Evolutionary conservation across 37 sponge, comb jelly and placozoan genomes (phyloP).

Genomic region (Bolinopsis microptera): DNA sequence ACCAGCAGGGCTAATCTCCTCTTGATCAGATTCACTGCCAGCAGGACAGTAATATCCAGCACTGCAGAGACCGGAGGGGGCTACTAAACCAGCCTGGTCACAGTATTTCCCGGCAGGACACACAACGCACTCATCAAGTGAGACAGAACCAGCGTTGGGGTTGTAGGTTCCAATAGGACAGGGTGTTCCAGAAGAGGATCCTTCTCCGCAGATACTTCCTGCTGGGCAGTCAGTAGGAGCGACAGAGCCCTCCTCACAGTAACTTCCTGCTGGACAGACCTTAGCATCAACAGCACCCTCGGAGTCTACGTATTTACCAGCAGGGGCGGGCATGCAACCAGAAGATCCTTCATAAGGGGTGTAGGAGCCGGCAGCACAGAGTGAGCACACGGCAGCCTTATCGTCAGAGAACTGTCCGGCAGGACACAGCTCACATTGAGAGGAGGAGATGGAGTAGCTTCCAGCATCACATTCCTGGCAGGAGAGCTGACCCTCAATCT

Average conservation of each 20-base stretch:
- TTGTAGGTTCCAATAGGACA: slow-evolving; percentile 49
- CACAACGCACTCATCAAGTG: neutral
- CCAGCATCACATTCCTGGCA: slow-evolving; percentile 10
- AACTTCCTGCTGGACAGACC: slow-evolving; percentile 19
- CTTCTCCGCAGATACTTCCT: neutral
- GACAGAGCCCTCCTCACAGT: neutral
- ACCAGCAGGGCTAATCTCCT: slow-evolving; percentile 12
- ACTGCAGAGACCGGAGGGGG: neutral
- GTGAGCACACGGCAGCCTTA: neutral
- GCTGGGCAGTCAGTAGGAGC: neutral
- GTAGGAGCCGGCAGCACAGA: neutral
- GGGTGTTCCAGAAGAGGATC: neutral
- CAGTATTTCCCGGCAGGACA: slow-evolving; percentile 11
- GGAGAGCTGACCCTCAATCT: neutral
- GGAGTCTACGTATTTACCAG: neutral
- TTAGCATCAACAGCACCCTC: neutral
- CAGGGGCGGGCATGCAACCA: neutral
- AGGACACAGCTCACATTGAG: neutral
- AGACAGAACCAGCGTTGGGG: neutral
- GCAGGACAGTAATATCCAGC: slow-evolving; percentile 49
- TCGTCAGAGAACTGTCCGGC: neutral
- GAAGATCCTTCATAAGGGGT: neutral
- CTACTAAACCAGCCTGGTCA: neutral
- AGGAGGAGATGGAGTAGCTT: neutral
- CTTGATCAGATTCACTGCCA: neutral